Percentiles rank a stretch among this genome's conserved stretches.
Conservation (phyloP, 1,140 invertebrate genomes). For the Penaeus vannamei region DNA sequence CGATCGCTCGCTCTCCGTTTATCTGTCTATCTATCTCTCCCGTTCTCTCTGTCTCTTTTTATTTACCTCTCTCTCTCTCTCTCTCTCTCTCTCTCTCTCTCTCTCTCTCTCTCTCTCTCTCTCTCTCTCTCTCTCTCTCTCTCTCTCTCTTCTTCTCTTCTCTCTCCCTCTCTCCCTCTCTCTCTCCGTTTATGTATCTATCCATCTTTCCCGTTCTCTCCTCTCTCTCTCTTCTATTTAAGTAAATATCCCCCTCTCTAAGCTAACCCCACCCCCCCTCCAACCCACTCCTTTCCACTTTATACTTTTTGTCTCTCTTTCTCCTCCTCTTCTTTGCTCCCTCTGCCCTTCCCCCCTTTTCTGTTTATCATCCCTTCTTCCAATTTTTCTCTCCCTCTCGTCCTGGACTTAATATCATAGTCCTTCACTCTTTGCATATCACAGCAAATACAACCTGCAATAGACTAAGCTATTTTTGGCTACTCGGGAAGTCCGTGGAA, state of each 20-base stretch:
- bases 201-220: no score
- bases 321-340: neutral
- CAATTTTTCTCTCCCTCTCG: neutral
- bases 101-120: no score
- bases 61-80: slow-evolving; percentile 31
- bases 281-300: neutral
- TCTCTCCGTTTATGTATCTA: no score
- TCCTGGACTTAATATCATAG: neutral
- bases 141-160: no score
- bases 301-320: neutral
- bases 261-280: neutral
- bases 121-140: neutral
- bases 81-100: slow-evolving; percentile 29
- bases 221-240: no score
- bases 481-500: no score
- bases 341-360: neutral
- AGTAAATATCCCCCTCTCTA: neutral
- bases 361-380: neutral
- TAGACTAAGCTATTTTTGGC: no score
- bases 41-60: slow-evolving; percentile 37
- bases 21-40: no score
- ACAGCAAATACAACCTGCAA: no score
- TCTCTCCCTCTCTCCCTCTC: no score
- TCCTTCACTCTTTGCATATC: no score
- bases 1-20: no score